Conservation (phyloP, 2,888 invertebrate species). For the Spisula solida region DNA sequence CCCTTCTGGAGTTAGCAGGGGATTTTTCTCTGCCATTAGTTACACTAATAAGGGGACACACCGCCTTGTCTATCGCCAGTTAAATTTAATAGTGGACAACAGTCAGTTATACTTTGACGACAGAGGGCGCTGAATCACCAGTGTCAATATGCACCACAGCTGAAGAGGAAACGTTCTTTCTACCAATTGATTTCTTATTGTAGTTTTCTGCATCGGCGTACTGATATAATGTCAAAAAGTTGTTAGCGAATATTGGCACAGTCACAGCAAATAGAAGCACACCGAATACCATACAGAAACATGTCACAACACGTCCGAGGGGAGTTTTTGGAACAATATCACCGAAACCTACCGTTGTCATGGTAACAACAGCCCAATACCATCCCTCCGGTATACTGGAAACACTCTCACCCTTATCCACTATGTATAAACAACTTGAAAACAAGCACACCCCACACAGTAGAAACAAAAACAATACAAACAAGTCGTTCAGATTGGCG, state of each 20-base stretch:
- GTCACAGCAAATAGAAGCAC: slow-evolving; percentile 65
- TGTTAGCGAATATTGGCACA: slow-evolving; percentile 66
- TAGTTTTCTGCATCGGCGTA: slow-evolving; percentile 31
- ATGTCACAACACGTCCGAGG: slow-evolving; percentile 49
- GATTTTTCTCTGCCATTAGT: no score
- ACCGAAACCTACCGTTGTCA: slow-evolving; percentile 69
- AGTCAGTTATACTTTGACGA: not conserved
- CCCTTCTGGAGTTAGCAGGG: no score
- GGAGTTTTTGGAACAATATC: slow-evolving; percentile 55
- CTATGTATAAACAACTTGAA: slow-evolving; percentile 62
- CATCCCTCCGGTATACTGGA: slow-evolving; percentile 59
- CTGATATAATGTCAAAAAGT: slow-evolving; percentile 62
- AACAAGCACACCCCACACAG: slow-evolving; percentile 60
- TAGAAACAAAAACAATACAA: slow-evolving; percentile 54
- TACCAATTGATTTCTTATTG: not conserved
- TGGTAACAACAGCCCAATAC: slow-evolving; percentile 66
- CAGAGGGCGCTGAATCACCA: not conserved
- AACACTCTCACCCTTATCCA: slow-evolving; percentile 48
- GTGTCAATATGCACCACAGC: not conserved
- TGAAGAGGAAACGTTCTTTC: not conserved
- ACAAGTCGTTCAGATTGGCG: slow-evolving; percentile 58
- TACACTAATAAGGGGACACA: no score
- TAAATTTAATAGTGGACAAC: no score
- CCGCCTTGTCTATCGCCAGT: no score
- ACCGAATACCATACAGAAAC: slow-evolving; percentile 57